Evolutionary conservation across 1,140 invertebrate species (phyloP).

Genomic region (Linepithema humile): DNA sequence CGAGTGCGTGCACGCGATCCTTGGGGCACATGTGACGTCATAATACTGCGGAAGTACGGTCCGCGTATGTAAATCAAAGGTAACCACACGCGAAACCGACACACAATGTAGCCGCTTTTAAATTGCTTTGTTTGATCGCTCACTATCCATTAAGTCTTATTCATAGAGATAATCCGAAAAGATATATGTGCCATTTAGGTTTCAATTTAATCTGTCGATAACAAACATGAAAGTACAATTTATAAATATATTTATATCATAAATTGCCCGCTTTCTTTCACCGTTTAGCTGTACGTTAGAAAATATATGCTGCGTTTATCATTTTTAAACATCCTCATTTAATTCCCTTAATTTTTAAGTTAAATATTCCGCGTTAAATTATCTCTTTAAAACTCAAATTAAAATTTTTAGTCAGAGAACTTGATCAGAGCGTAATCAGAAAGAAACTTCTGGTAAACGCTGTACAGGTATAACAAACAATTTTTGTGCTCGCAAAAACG

Average conservation of each 20-base stretch:
- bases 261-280: neutral
- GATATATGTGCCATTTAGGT: neutral
- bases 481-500: constrained; percentile 38
- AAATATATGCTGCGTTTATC: neutral
- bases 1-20: constrained; percentile 79
- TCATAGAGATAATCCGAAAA: constrained; percentile 5
- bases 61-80: constrained; percentile 83
- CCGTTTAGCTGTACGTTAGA: neutral
- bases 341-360: neutral
- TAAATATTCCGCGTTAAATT: neutral
- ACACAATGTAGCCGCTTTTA: constrained; percentile 74
- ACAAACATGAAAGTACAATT: neutral
- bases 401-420: neutral
- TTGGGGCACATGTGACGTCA: constrained; percentile 81
- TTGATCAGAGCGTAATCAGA: neutral
- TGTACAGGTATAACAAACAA: neutral
- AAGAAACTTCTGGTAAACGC: neutral
- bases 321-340: neutral
- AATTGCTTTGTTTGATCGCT: constrained; percentile 82
- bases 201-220: neutral
- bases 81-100: constrained; percentile 79
- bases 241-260: neutral
- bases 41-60: constrained; percentile 75
- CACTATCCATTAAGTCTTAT: constrained; percentile 76
- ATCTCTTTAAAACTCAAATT: neutral